Percentiles rank a stretch among this genome's conserved stretches.
phyloP scores from a whole-genome alignment of 1,140 invertebrate genomes.

The Steinernema feltiae region DNA sequence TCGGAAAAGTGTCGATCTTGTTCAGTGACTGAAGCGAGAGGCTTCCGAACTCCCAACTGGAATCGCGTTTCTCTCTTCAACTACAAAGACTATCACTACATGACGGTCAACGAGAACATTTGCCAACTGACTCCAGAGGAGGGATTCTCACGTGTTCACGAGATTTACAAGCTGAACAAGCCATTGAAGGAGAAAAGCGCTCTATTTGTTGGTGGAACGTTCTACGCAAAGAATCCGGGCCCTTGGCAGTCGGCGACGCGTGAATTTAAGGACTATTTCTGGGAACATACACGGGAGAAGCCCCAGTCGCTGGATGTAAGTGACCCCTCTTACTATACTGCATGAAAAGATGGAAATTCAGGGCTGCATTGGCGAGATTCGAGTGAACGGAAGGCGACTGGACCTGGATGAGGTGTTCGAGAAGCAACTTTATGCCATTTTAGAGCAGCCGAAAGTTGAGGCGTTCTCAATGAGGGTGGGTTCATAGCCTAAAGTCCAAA shows the following conservation, averaged over 20 bases:
- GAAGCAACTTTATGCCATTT: background rate
- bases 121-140: background rate
- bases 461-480: background rate
- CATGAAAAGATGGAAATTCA: background rate
- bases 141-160: background rate
- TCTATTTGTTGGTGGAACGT: background rate
- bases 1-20: background rate
- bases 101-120: background rate
- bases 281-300: background rate
- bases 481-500: background rate
- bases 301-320: background rate
- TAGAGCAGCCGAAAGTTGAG: background rate
- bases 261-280: background rate
- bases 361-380: background rate
- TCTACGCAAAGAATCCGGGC: background rate
- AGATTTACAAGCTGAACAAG: constrained; percentile 2
- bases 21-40: background rate
- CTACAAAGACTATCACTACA: constrained; percentile 2
- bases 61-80: background rate
- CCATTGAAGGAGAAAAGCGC: background rate
- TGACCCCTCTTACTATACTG: background rate
- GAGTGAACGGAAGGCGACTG: background rate
- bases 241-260: background rate
- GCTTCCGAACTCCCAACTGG: background rate
- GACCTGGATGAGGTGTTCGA: background rate